Conservation (phyloP, 2,888 invertebrate species). For the Andrena camellia region DNA sequence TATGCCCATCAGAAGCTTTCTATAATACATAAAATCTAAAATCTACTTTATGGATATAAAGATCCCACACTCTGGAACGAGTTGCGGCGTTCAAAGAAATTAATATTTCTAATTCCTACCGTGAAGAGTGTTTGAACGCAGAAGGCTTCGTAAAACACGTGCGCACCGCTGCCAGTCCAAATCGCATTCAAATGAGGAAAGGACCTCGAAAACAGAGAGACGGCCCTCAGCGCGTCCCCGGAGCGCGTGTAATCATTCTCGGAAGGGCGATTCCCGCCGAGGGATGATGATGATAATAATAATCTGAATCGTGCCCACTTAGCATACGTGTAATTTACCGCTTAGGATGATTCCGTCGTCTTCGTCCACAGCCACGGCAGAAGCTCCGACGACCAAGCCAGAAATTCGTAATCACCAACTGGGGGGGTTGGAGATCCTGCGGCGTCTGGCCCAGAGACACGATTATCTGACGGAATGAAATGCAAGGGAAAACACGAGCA, state of each 20-base stretch:
- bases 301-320: conserved; percentile 81
- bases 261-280: conserved; percentile 76
- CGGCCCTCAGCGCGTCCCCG: conserved; percentile 51
- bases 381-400: conserved; percentile 35
- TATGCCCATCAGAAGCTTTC: no score
- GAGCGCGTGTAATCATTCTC: conserved; percentile 78
- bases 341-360: conserved; percentile 76
- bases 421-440: conserved; percentile 46
- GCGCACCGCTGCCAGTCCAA: conserved; percentile 74
- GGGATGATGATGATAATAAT: conserved; percentile 80
- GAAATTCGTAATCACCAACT: conserved; percentile 65
- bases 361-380: conserved; percentile 32
- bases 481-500: conserved; percentile 54
- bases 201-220: conserved; percentile 61
- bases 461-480: conserved; percentile 59
- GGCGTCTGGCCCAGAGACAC: conserved; percentile 64
- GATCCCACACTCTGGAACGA: no score
- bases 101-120: neutral
- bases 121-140: neutral
- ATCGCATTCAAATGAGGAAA: conserved; percentile 82
- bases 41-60: no score
- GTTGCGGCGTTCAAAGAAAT: no score
- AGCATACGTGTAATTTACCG: conserved; percentile 82
- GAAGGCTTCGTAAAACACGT: conserved; percentile 15
- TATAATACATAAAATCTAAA: no score